A percentile compares a stretch with the other conserved stretches of the same genome.
phyloP scores from a whole-genome alignment of 2,888 invertebrate genomes.

The Sphaeridia pumilis region DNA sequence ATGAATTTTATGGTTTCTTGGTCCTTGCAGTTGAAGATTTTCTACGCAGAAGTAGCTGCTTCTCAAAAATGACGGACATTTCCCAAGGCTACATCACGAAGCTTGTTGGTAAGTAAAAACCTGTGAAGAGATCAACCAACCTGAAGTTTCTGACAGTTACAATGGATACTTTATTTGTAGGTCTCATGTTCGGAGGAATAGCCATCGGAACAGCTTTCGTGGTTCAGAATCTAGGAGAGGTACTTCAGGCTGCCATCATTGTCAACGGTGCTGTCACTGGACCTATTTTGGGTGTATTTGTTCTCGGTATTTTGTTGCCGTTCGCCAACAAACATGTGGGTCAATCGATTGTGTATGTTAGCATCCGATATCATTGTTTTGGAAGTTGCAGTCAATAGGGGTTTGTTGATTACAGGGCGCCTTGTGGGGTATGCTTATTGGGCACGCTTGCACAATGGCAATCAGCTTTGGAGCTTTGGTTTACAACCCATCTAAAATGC shows the following conservation, averaged over 20 bases:
- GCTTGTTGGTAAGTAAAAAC: slow-evolving; percentile 20
- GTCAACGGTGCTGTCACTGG: slow-evolving; percentile 34
- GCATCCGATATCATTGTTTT: not conserved
- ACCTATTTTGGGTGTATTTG: slow-evolving; percentile 49
- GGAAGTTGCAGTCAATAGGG: not conserved
- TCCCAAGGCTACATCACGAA: slow-evolving; percentile 26
- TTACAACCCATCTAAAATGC: slow-evolving; percentile 18
- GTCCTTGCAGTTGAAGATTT: slow-evolving; percentile 33
- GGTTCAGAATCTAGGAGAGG: slow-evolving; percentile 25
- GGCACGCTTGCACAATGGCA: slow-evolving; percentile 48
- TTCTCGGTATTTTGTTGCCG: slow-evolving; percentile 70
- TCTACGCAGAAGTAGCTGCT: slow-evolving; percentile 18
- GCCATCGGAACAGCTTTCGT: slow-evolving; percentile 34
- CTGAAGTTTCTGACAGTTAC: not conserved
- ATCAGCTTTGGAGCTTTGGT: slow-evolving; percentile 25
- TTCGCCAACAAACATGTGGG: slow-evolving; percentile 65
- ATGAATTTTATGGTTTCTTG: not conserved
- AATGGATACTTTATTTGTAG: slow-evolving; percentile 7
- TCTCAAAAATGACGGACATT: slow-evolving; percentile 19
- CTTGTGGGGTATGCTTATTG: slow-evolving; percentile 59
- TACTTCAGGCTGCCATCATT: slow-evolving; percentile 27
- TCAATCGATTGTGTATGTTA: slow-evolving; percentile 3
- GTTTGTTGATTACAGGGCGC: slow-evolving; percentile 49
- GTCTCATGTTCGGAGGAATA: slow-evolving; percentile 20
- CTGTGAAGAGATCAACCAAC: not conserved